phyloP scores from a whole-genome alignment of 2,888 invertebrate genomes.

The Formica aserva region DNA sequence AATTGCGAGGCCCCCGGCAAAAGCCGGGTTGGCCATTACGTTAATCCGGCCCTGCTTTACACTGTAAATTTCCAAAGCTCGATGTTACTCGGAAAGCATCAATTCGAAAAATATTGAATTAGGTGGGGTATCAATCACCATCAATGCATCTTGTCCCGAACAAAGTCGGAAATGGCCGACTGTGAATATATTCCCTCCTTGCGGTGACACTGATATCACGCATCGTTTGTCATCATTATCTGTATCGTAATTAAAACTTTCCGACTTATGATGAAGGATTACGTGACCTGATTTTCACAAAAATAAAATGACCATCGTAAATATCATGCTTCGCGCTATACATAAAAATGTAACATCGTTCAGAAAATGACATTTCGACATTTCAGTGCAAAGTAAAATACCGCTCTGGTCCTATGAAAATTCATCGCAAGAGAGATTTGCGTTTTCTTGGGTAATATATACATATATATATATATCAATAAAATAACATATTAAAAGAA shows the following conservation, averaged over 20 bases:
- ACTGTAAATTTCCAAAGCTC: constrained; percentile 20
- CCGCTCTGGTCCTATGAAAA: constrained; percentile 1
- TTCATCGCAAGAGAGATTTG: not conserved
- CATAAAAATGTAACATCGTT: constrained; percentile 33
- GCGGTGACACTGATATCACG: constrained; percentile 53
- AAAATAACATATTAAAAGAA: not conserved
- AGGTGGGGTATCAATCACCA: constrained; percentile 37
- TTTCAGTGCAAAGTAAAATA: constrained; percentile 15
- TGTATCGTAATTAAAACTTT: constrained; percentile 66
- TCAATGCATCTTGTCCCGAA: constrained; percentile 38
- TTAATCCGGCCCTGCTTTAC: too few species aligned
- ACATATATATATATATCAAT: not conserved
- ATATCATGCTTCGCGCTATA: constrained; percentile 23
- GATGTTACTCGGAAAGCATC: constrained; percentile 13
- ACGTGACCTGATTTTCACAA: constrained; percentile 57
- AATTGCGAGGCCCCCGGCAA: too few species aligned
- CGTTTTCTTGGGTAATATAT: not conserved
- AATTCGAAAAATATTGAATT: constrained; percentile 44
- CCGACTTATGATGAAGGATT: constrained; percentile 65
- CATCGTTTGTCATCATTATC: constrained; percentile 69
- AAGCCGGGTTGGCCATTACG: too few species aligned
- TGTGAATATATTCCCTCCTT: constrained; percentile 37
- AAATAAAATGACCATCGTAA: constrained; percentile 55
- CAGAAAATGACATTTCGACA: constrained; percentile 30
- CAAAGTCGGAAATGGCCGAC: constrained; percentile 54